Evolutionary conservation across 2,797 vertebrate genomes (phyloP).

Genomic region (Decapterus maruadsi): DNA sequence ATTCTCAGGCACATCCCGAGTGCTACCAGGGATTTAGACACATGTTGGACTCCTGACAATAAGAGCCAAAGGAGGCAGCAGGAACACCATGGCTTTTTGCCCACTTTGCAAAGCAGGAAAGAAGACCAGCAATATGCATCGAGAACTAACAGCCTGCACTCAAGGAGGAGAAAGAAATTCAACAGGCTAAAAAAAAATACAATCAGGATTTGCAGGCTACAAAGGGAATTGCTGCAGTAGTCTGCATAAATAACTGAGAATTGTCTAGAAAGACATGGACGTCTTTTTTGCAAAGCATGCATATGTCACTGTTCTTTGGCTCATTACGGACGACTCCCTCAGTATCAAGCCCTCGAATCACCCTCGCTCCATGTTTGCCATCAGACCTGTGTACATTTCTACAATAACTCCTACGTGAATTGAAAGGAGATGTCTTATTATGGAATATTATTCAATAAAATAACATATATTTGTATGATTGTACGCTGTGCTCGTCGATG

Average conservation of each 20-base stretch:
- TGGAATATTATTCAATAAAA: constrained; percentile 87
- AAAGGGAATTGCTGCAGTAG: constrained; percentile 46
- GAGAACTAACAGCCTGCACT: constrained; percentile 66
- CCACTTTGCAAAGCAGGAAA: constrained; percentile 51
- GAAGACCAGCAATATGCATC: constrained; percentile 80
- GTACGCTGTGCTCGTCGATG: constrained; percentile 67
- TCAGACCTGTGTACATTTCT: constrained; percentile 83
- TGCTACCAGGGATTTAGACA: constrained; percentile 64
- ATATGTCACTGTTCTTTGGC: constrained; percentile 70
- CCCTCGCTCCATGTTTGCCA: constrained; percentile 72
- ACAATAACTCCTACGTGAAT: constrained; percentile 77
- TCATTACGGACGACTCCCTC: constrained; percentile 68
- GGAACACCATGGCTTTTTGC: constrained; percentile 26
- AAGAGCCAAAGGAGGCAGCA: constrained; percentile 62
- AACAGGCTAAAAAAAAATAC: constrained; percentile 54
- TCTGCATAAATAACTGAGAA: constrained; percentile 68
- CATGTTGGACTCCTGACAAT: constrained; percentile 65
- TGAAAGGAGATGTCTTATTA: constrained; percentile 81
- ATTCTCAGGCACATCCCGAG: constrained; percentile 57
- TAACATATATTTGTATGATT: constrained; percentile 90
- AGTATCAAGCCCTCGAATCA: constrained; percentile 72
- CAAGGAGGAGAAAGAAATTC: constrained; percentile 57
- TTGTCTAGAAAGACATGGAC: constrained; percentile 54
- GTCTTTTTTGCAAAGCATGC: constrained; percentile 78
- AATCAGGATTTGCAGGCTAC: constrained; percentile 65